Conservation (phyloP, 2,888 invertebrate genomes). For the Drosophila mercatorum region DNA sequence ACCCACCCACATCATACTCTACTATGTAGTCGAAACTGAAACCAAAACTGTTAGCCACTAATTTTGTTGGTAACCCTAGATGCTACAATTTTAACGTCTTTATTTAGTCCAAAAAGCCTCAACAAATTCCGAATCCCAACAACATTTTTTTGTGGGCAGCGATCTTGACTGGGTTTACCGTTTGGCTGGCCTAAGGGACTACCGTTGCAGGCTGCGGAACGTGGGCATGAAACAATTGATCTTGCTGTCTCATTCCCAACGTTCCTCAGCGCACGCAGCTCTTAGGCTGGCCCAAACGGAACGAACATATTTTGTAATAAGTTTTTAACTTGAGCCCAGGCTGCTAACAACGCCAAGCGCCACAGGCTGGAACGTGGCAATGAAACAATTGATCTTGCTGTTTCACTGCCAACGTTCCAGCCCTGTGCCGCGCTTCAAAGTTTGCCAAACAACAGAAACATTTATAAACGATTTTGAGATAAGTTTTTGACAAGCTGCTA, state of each 20-base stretch:
- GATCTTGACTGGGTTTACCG: conserved; percentile 31
- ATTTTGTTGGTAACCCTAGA: conserved; percentile 36
- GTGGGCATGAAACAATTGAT: conserved; percentile 32
- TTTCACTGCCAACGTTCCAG: conserved; percentile 34
- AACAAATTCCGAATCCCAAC: conserved; percentile 14
- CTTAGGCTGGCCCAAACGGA: conserved; percentile 26
- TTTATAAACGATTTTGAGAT: conserved; percentile 33
- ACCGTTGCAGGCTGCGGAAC: not conserved
- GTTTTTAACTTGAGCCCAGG: conserved; percentile 29
- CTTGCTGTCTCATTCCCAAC: conserved; percentile 38
- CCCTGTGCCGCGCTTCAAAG: conserved; percentile 15
- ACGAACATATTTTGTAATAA: conserved; percentile 27
- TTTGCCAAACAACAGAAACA: conserved; percentile 34
- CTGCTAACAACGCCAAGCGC: conserved; percentile 6
- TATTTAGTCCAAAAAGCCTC: conserved; percentile 13
- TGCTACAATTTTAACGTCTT: conserved; percentile 19
- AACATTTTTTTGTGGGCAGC: not conserved
- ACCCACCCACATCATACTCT: conserved; percentile 61
- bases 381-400: conserved; percentile 44
- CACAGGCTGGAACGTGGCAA: conserved; percentile 29
- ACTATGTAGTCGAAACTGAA: conserved; percentile 27
- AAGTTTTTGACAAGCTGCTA: conserved; percentile 41
- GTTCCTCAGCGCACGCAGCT: conserved; percentile 10
- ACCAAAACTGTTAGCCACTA: conserved; percentile 19
- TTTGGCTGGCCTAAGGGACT: conserved; percentile 46